Base-by-base conservation (phyloP, 2,888 invertebrate genomes). In the Rhagonycha lutea region DNA sequence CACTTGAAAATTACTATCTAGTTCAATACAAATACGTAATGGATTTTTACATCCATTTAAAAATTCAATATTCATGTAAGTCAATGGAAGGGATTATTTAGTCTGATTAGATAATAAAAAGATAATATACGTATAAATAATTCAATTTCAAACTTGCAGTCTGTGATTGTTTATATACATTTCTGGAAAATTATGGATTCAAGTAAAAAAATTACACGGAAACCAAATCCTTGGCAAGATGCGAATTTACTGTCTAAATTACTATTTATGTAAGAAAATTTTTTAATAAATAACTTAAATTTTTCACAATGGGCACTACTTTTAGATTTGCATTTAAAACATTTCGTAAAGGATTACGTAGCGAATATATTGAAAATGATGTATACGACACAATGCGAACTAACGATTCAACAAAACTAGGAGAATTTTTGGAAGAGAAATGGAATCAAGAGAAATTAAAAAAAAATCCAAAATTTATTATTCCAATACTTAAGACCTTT, bases 231-330 rank as follows among this genome's bases (percentile, higher is more conserved):
- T 1, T 89, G 91, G 78, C 90, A 92, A 82, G 90, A 83, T 7
- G 92, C 94, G 3, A 93, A 91, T 85, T 81, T 89, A n/a, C 81
- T 94, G 24, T 93, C 94, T 3, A 89, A 91, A 79, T 86, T 92
- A 82, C 91, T 91, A 76, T 94, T 91, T 86, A 91, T 92, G 94
- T 95, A 87, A 90, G 91, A n/a, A 89, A 24, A 63, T 12, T 1
- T 12, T 10, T 7, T 63, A 0, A 7, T 24, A n/a, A 63, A n/a
- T 14, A 14, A 9, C 11, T 11, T 63, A 63, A 26, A 24, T 24
- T 63, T n/a, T 24, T 63, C 10, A 18, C 0, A 0, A 7, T 7
- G 23, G 10, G 7, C 61, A 14, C 3, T 14, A 11, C 4, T 70
- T 23, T 2, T 32, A 76, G 76, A 68, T 76, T 76, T 63, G 61